Evolutionary conservation across 2,888 invertebrate genomes (phyloP), one percentile per base, ranked within the genome.

Genomic region (Torymus tubicola): DNA sequence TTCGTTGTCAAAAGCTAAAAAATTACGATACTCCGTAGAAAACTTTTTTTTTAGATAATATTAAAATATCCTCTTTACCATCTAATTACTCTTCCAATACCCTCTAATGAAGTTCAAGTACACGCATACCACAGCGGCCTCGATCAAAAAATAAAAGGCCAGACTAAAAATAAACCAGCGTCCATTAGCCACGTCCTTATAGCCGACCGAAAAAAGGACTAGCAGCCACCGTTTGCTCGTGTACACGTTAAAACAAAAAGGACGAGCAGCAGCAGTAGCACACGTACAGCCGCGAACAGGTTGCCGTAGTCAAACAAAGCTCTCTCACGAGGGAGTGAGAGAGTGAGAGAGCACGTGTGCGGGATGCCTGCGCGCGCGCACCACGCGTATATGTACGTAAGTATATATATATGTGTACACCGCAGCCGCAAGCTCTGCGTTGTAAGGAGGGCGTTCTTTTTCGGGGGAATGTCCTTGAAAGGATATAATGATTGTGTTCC

Each of bases 291-390:
- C 65, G 73, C 73, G 73, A 82, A 82, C 79, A 82, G 81, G 81
- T 82, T 82, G 81, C 65, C 79, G 79, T 70, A 57, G 71, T 61
- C 74, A 75, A 78, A 81, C 78, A 68, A 77, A 68, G 52, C 69
- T 31, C 52, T 21, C 21, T 21, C 2, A 21, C 21, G 21, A 21
- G 2, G 21, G 21, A 21, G 21, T 21, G 21, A 21, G 71, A 55
- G 68, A 50, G 69, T 64, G 16, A 63, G 65, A 63, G 63, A 68
- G 76, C 69, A 78, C 31, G 31, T 31, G 31, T 31, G 5, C 3
- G 31, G 31, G 31, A 76, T 82, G 79, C 69, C 74, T 18, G 53
- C 63, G 64, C 77, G 70, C 74, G 74, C 72, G 24, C 68, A n/a
- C 68, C 73, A 42, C 21, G 21, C 21, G 21, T 21, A 21, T 21